Percentiles rank a stretch among this genome's conserved stretches.
phyloP scores from a whole-genome alignment of 2,888 invertebrate species.

The Acanthopleura granulata region DNA sequence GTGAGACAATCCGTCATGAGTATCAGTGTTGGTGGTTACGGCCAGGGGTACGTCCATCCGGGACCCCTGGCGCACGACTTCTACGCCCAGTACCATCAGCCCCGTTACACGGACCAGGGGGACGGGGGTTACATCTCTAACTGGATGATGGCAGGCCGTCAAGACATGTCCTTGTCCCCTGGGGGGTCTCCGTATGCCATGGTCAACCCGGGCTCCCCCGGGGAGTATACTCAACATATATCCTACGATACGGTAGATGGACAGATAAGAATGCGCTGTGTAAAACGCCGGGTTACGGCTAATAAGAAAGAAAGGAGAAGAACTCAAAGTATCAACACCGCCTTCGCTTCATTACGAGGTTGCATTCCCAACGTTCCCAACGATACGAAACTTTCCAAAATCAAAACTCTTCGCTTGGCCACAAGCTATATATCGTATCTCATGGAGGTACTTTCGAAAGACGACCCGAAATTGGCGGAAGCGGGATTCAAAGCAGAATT shows the following conservation, averaged over 20 bases:
- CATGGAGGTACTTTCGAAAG: conserved; percentile 87
- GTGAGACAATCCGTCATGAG: conserved; percentile 44
- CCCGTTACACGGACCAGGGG: conserved; percentile 47
- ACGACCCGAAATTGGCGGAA: conserved; percentile 77
- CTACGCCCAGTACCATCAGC: conserved; percentile 38
- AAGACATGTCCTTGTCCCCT: conserved; percentile 46
- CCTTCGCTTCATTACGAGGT: conserved; percentile 90
- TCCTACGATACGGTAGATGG: conserved; percentile 25
- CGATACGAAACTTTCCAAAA: conserved; percentile 94
- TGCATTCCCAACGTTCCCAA: conserved; percentile 97
- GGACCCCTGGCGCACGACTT: conserved; percentile 54
- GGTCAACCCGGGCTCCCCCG: conserved; percentile 33
- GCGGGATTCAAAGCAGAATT: conserved; percentile 88
- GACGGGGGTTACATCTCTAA: conserved; percentile 49
- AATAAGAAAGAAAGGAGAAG: conserved; percentile 94
- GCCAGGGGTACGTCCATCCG: conserved; percentile 55
- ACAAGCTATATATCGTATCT: conserved; percentile 81
- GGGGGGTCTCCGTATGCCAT: conserved; percentile 41
- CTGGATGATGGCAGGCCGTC: conserved; percentile 49
- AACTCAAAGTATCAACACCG: conserved; percentile 95
- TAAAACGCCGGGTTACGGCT: conserved; percentile 76
- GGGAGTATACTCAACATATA: conserved; percentile 30
- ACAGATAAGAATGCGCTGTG: conserved; percentile 37
- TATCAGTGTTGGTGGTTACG: conserved; percentile 57
- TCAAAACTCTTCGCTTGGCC: conserved; percentile 92